These are phyloP conservation scores for Myopa testacea DNA, from an alignment of 2,888 invertebrate genomes.

Conservation along the genomic window DNA sequence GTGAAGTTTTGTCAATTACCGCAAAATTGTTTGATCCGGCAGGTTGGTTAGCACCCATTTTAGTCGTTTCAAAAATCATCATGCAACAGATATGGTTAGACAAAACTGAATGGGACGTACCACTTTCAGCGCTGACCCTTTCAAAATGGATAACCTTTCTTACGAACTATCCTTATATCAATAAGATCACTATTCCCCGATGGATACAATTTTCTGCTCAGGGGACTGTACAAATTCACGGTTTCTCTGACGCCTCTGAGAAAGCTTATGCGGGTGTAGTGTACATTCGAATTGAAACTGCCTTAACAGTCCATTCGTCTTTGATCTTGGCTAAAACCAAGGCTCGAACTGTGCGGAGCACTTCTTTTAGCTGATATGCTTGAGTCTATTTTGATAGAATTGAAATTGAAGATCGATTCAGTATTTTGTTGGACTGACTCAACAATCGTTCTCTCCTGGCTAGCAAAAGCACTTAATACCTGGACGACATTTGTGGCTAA, in stretches of 20 bases:
- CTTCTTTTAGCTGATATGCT: conserved; percentile 11
- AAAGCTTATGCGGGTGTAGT: too few relatives aligned
- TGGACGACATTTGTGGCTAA: conserved; percentile 16
- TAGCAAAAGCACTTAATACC: conserved; percentile 19
- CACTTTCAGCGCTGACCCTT: background rate
- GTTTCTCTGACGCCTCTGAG: conserved; percentile 6
- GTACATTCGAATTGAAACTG: too few relatives aligned
- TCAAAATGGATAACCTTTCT: conserved; percentile 28
- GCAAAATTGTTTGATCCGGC: background rate
- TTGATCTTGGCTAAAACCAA: too few relatives aligned
- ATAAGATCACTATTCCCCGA: conserved; percentile 34
- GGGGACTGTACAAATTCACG: conserved; percentile 29
- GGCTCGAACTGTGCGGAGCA: conserved; percentile 31
- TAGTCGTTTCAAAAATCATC: too few relatives aligned
- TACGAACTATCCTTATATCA: background rate
- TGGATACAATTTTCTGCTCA: conserved; percentile 29
- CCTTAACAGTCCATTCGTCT: too few relatives aligned
- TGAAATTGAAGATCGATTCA: background rate
- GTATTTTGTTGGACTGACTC: conserved; percentile 29
- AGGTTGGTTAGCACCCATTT: too few relatives aligned
- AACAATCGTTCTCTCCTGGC: conserved; percentile 32
- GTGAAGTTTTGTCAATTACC: conserved; percentile 8
- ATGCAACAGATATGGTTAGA: too few relatives aligned
- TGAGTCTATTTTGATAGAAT: background rate
- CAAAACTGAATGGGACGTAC: background rate